phyloP scores from a whole-genome alignment of 2,888 invertebrate genomes.

The Aspidapion aeneum region DNA sequence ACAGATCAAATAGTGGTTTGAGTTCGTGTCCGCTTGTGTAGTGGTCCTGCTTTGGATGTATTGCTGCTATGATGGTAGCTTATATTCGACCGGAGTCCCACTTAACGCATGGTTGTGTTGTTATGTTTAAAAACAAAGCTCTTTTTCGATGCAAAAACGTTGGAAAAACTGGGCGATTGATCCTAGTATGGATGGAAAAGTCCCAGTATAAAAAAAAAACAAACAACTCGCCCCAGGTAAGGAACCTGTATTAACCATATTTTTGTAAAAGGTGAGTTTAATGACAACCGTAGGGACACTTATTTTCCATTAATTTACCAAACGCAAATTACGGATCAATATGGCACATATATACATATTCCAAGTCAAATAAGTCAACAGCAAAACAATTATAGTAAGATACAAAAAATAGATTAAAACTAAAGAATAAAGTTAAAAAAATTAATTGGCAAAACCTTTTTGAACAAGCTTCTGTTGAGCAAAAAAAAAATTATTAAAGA shows the following conservation, averaged over 20 bases:
- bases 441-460: too few species aligned
- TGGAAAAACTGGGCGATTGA: too few species aligned
- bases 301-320: not conserved
- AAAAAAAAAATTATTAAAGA: too few species aligned
- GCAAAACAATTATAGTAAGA: not conserved
- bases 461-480: too few species aligned
- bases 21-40: not conserved
- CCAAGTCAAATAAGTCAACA: not conserved
- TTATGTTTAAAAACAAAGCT: too few species aligned
- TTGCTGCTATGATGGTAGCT: too few species aligned
- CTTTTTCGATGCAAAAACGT: too few species aligned
- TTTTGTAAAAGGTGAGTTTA: not conserved
- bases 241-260: not conserved
- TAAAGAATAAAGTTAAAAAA: too few species aligned
- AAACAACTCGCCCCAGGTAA: not conserved
- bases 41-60: too few species aligned
- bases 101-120: too few species aligned
- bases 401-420: not conserved
- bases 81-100: too few species aligned
- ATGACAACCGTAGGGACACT: not conserved
- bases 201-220: not conserved
- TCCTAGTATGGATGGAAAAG: too few species aligned
- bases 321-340: not conserved
- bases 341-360: not conserved
- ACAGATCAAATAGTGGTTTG: not conserved